These are phyloP conservation scores for Callimorpha dominula DNA, from an alignment of 2,888 invertebrate genomes.

Conservation along the genomic window DNA sequence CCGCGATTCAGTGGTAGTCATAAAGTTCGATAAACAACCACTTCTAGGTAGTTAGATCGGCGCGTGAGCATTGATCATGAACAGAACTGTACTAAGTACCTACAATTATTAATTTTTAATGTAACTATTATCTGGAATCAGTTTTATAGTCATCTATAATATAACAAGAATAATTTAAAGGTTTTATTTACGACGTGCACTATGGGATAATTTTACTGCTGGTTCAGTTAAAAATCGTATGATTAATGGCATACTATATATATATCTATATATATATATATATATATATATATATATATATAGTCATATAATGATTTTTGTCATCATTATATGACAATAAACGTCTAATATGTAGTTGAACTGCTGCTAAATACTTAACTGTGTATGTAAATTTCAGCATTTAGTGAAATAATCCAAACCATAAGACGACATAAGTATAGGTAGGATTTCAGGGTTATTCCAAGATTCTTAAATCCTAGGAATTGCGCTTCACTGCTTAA, in stretches of 20 bases:
- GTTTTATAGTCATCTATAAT: neutral
- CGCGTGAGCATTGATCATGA: constrained; percentile 46
- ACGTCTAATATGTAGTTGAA: neutral
- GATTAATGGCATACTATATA: neutral
- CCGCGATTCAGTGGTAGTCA: constrained; percentile 25
- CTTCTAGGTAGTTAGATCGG: constrained; percentile 46
- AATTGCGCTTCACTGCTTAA: too few species aligned
- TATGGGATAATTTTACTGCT: neutral
- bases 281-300: too few species aligned
- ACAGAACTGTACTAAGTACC: neutral
- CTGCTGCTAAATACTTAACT: neutral
- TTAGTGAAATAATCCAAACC: neutral
- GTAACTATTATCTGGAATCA: neutral
- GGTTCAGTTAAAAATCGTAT: neutral
- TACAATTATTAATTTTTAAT: neutral
- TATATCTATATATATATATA: too few species aligned
- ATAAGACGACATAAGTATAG: too few species aligned
- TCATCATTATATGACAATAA: neutral
- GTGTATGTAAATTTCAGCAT: neutral
- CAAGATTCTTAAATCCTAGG: too few species aligned
- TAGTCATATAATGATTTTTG: too few species aligned
- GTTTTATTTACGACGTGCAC: too few species aligned
- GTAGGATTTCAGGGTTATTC: too few species aligned
- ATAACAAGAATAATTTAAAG: neutral
- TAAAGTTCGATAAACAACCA: constrained; percentile 33